A percentile compares a stretch with the other conserved stretches of the same genome.
Conservation (phyloP, 2,113 vertebrate species). For the Siniperca knerii region DNA sequence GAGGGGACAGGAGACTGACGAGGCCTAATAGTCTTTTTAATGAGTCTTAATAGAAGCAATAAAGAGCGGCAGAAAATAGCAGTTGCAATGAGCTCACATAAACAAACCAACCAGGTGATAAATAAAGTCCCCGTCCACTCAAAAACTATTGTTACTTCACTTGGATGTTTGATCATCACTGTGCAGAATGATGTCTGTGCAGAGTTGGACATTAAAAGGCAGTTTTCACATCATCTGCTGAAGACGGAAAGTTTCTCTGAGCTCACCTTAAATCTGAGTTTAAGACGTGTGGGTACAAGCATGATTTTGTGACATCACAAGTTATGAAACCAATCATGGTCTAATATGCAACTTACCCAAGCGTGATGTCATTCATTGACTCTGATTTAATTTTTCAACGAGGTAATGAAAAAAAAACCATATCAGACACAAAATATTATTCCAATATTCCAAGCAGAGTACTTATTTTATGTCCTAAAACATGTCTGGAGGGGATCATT, state of each 20-base stretch:
- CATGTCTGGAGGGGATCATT: background rate
- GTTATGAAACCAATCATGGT: background rate
- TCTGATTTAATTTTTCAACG: background rate
- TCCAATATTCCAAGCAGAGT: background rate
- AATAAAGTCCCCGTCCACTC: background rate
- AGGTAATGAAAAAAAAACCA: background rate
- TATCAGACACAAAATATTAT: no score
- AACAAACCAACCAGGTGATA: slow-evolving; percentile 6
- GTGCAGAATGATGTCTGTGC: background rate
- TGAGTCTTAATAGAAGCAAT: slow-evolving; percentile 43
- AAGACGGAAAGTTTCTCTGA: background rate
- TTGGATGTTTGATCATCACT: background rate
- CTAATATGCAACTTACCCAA: background rate
- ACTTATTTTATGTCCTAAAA: background rate
- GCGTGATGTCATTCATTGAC: background rate
- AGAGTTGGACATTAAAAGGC: background rate
- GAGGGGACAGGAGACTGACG: slow-evolving; percentile 55
- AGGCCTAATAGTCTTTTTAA: slow-evolving; percentile 46
- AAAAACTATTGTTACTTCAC: background rate
- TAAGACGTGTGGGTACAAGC: background rate
- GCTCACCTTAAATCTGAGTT: background rate
- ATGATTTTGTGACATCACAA: background rate
- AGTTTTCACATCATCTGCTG: background rate
- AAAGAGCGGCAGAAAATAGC: slow-evolving; percentile 28
- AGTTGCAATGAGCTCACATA: slow-evolving; percentile 13